A percentile compares a stretch with the other conserved stretches of the same genome.
These are phyloP conservation scores for Lepidochitona cinerea DNA, from an alignment of 2,888 invertebrate species.

Conservation along the genomic window DNA sequence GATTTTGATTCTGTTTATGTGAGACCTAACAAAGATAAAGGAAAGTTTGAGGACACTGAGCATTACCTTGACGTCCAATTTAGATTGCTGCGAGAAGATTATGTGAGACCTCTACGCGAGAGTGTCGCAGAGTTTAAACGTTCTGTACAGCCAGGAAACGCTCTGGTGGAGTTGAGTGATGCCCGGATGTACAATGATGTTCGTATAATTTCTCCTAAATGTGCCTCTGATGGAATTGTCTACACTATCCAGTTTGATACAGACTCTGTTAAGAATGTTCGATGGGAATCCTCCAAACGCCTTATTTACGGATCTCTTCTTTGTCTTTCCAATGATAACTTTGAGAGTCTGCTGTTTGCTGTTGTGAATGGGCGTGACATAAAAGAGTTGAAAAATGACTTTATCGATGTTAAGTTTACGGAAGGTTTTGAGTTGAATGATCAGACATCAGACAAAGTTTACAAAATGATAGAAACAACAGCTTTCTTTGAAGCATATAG, in stretches of 20 bases:
- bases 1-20: conserved; percentile 70
- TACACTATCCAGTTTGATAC: conserved; percentile 49
- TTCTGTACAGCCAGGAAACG: conserved; percentile 12
- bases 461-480: conserved; percentile 81
- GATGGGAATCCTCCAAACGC: conserved; percentile 74
- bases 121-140: conserved; percentile 76
- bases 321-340: conserved; percentile 80
- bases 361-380: conserved; percentile 71
- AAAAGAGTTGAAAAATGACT: conserved; percentile 43
- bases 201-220: conserved; percentile 47
- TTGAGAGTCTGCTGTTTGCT: conserved; percentile 80
- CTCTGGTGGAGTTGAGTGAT: conserved; percentile 27
- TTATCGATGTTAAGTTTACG: conserved; percentile 51
- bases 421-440: conserved; percentile 12
- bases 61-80: conserved; percentile 86
- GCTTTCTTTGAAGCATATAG: conserved; percentile 88
- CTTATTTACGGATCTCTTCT: conserved; percentile 82
- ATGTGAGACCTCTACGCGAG: conserved; percentile 80
- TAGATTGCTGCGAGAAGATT: conserved; percentile 85
- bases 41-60: conserved; percentile 77
- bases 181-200: conserved; percentile 57
- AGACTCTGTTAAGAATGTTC: conserved; percentile 30
- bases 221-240: conserved; percentile 45
- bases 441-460: conserved; percentile 50
- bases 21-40: conserved; percentile 76